Base-by-base conservation (phyloP, 2,888 invertebrate species). In the Panopea generosa region DNA sequence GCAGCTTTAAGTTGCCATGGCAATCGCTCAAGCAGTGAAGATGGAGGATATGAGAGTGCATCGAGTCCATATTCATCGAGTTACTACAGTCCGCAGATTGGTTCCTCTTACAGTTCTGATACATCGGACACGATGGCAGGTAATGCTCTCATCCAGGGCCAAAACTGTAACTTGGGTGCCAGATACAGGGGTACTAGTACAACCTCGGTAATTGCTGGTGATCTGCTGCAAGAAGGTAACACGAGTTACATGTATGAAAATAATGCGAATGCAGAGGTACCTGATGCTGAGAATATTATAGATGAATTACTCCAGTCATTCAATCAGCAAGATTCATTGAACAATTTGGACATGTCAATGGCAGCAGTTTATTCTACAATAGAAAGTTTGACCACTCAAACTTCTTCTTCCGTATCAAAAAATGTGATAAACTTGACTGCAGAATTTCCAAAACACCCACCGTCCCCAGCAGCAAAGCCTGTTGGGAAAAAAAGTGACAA, bases 11-110 rank as follows among this genome's bases (percentile, higher is more conserved):
- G 50, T 27, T 38, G 59, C 26, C 27, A 49, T 24, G 52, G 52
- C n/a, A 56, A 27, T 33, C 24, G 27, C 24, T 45, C 71, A 6
- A 20, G 50, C 43, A 60, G 55, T 38, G 61, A 63, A 20, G 80
- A 80, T 52, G 66, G 57, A 0, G 80, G 80, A 16, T 80, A 80
- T 33, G 80, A 80, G 29, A 80, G 80, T 59, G 77, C 77, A 3
- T 52, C 69, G 33, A 80, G 80, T 33, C 76, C 80, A 11, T 72
- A 76, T 38, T 66, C 65, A 2, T 47, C 63, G 7, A 60, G 60
- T 38, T 59, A 77, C 45, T 53, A 38, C 26, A 72, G 69, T 22
- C 69, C 72, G 45, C 66, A 65, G 29, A 72, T 72, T 49, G 68
- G 71, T 11, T 77, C 77, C 3, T 68, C 77, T 4, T 29, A 33